Evolutionary conservation across 2,113 vertebrate species (phyloP).

Genomic region (Isichthys henryi): DNA sequence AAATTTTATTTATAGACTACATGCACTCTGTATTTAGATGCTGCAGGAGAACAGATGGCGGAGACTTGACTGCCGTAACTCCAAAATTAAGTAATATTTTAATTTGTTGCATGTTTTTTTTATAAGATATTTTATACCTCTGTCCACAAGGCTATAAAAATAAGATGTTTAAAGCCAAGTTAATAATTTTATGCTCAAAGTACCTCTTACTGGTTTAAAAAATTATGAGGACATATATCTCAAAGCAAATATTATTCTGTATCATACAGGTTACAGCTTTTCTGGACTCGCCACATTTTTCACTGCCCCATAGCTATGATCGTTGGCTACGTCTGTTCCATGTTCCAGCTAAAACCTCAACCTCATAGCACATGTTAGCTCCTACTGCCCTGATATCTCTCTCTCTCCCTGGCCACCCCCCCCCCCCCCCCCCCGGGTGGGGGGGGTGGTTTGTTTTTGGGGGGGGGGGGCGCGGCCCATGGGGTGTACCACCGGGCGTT

Average conservation of each 20-base stretch:
- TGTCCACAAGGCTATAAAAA: slow-evolving; percentile 1
- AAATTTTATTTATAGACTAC: not conserved
- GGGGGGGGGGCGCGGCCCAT: no score
- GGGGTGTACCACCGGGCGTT: no score
- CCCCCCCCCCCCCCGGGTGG: not conserved
- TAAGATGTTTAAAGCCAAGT: slow-evolving; percentile 2
- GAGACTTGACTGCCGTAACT: not conserved
- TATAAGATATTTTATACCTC: not conserved
- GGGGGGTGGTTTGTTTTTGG: no score
- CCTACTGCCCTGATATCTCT: slow-evolving; percentile 6
- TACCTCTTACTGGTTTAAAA: not conserved
- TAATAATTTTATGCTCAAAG: not conserved
- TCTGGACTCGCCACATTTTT: not conserved
- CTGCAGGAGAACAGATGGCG: slow-evolving; percentile 1
- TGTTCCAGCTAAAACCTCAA: not conserved
- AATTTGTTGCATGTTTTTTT: not conserved
- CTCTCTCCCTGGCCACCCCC: not conserved
- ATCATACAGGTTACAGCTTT: not conserved
- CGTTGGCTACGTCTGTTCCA: not conserved
- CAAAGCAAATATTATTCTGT: not conserved
- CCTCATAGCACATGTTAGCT: not conserved
- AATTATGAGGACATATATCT: not conserved
- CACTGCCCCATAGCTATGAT: not conserved
- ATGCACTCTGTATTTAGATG: not conserved
- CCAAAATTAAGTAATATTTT: not conserved